Conservation (phyloP, 2,113 vertebrate species). For the Marmota monax region DNA sequence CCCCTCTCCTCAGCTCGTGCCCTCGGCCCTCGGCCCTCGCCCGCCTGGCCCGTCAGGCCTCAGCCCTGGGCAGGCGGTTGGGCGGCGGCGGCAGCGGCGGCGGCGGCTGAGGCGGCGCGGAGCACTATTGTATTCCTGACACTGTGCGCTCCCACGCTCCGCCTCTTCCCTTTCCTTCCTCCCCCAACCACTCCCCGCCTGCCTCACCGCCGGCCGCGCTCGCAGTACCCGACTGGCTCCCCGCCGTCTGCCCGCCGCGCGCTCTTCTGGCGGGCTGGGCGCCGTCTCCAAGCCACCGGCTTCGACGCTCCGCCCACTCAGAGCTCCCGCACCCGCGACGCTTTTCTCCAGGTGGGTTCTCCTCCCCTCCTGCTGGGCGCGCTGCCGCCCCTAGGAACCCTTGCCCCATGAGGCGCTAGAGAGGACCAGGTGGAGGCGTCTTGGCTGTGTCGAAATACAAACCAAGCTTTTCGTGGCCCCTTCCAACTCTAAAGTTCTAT, state of each 20-base stretch:
- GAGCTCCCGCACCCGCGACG: conserved; percentile 42
- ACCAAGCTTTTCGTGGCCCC: neutral
- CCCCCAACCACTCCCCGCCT: conserved; percentile 69
- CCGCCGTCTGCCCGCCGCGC: conserved; percentile 79
- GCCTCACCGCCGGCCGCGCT: conserved; percentile 50
- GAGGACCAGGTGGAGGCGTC: neutral
- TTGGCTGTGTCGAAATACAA: neutral
- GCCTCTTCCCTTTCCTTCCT: conserved; percentile 86
- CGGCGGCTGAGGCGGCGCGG: conserved; percentile 86
- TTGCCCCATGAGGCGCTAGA: neutral
- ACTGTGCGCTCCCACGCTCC: conserved; percentile 91
- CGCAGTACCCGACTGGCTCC: conserved; percentile 61
- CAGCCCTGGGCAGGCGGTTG: conserved; percentile 70
- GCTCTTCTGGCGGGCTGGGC: conserved; percentile 75
- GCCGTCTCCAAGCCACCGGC: conserved; percentile 31
- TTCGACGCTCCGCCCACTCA: conserved; percentile 68
- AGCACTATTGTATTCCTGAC: conserved; percentile 95
- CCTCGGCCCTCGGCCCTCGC: conserved; percentile 60
- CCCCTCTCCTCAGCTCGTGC: conserved; percentile 56
- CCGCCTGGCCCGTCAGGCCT: conserved; percentile 77
- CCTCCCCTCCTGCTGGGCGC: conserved; percentile 37
- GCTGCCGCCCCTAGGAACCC: conserved; percentile 34
- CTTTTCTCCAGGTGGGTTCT: conserved; percentile 72
- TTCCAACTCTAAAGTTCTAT: conserved; percentile 65
- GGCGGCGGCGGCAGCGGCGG: conserved; percentile 57